Conservation (phyloP, 2,888 invertebrate species). For the Macaria notata region DNA sequence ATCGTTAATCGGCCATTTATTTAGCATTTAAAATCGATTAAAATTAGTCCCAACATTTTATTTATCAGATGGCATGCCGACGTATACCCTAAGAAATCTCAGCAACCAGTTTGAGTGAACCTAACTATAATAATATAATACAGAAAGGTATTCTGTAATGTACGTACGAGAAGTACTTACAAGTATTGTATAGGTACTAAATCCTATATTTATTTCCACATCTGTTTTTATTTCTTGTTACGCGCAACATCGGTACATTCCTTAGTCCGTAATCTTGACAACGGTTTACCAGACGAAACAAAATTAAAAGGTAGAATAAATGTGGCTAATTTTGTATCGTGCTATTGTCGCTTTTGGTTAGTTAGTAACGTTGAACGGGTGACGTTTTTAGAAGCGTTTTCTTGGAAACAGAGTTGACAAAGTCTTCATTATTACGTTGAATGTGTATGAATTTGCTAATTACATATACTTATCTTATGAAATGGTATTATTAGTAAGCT, state of each 20-base stretch:
- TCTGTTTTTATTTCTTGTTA: slow-evolving; percentile 76
- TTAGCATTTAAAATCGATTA: slow-evolving; percentile 20
- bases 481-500: too few species aligned
- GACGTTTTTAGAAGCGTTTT: too few species aligned
- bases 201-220: slow-evolving; percentile 75
- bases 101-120: slow-evolving; percentile 57
- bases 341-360: slow-evolving; percentile 50
- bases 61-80: slow-evolving; percentile 18
- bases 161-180: too few species aligned
- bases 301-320: slow-evolving; percentile 80
- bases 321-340: slow-evolving; percentile 77
- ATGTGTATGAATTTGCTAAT: too few species aligned
- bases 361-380: too few species aligned
- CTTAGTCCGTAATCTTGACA: slow-evolving; percentile 80
- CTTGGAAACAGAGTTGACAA: too few species aligned
- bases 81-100: slow-evolving; percentile 64
- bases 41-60: slow-evolving; percentile 13
- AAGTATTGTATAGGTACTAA: not conserved
- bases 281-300: slow-evolving; percentile 82
- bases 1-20: slow-evolving; percentile 15
- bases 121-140: not conserved
- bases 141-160: too few species aligned
- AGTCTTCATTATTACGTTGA: too few species aligned
- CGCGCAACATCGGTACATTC: slow-evolving; percentile 66
- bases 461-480: too few species aligned